Evolutionary conservation across 2,888 invertebrate species (phyloP).

Genomic region (Pristionchus japonicus): DNA sequence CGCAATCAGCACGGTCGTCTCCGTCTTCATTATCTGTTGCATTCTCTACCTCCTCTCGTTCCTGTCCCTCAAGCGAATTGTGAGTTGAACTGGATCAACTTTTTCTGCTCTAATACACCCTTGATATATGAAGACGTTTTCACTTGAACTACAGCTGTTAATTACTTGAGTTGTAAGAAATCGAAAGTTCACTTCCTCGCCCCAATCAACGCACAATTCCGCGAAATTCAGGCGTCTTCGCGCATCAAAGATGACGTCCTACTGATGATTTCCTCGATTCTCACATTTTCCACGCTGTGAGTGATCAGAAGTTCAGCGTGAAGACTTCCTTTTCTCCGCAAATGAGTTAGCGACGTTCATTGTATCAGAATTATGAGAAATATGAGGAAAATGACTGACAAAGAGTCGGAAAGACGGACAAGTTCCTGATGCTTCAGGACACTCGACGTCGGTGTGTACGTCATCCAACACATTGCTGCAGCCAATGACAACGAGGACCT

Average conservation of each 20-base stretch:
- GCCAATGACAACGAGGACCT: background rate
- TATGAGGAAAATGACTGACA: background rate
- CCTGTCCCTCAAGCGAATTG: background rate
- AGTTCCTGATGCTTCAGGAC: background rate
- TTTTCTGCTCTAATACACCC: too few relatives aligned
- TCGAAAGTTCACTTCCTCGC: background rate
- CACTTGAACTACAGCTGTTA: too few relatives aligned
- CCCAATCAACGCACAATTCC: background rate
- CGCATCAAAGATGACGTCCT: background rate
- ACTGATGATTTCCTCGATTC: background rate
- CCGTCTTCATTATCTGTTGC: background rate
- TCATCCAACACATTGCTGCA: background rate
- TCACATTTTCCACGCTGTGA: conserved; percentile 6
- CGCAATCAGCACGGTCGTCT: background rate
- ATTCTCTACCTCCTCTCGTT: background rate
- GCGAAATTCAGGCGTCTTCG: background rate
- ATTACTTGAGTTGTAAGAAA: too few relatives aligned
- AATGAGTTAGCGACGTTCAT: too few relatives aligned
- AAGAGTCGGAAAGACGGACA: background rate
- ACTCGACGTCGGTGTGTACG: background rate
- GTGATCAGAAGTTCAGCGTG: background rate
- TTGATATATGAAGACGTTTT: too few relatives aligned
- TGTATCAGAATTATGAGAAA: too few relatives aligned
- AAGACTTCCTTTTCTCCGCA: too few relatives aligned
- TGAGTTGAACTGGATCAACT: too few relatives aligned